Conservation (phyloP, 2,888 invertebrate species). For the Nomada hirtipes region DNA sequence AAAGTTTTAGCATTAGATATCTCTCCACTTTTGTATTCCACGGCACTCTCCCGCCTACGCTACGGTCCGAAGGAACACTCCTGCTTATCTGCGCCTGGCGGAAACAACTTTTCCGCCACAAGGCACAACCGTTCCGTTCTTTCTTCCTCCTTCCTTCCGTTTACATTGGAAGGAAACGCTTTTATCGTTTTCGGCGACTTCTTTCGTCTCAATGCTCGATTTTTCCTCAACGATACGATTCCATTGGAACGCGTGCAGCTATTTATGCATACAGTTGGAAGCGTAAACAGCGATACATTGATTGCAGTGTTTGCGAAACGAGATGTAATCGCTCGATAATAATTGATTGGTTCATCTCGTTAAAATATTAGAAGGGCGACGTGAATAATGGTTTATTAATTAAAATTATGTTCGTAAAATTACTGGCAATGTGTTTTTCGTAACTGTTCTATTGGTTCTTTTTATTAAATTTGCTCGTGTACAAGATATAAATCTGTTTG, state of each 20-base stretch:
- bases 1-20: conserved; percentile 66
- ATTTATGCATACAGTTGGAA: conserved; percentile 2
- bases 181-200: conserved; percentile 8
- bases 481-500: no score
- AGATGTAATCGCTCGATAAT: no score
- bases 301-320: no score
- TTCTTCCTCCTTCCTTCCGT: conserved; percentile 5
- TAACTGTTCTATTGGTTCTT: no score
- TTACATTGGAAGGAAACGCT: conserved; percentile 5
- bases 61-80: conserved; percentile 46
- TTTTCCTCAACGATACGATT: conserved; percentile 19
- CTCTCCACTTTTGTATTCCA: conserved; percentile 54
- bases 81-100: conserved; percentile 63
- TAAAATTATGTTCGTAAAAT: no score
- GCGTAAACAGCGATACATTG: no score
- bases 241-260: not conserved
- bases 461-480: no score
- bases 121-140: conserved; percentile 22
- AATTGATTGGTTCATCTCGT: no score
- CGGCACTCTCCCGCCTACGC: conserved; percentile 27
- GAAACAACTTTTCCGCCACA: conserved; percentile 68
- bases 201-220: not conserved
- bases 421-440: no score
- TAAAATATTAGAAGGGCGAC: no score
- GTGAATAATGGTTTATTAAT: no score